Evolutionary conservation across 2,888 invertebrate genomes (phyloP), one percentile per base, ranked within the genome.

Genomic region (Metacarcinus magister): DNA sequence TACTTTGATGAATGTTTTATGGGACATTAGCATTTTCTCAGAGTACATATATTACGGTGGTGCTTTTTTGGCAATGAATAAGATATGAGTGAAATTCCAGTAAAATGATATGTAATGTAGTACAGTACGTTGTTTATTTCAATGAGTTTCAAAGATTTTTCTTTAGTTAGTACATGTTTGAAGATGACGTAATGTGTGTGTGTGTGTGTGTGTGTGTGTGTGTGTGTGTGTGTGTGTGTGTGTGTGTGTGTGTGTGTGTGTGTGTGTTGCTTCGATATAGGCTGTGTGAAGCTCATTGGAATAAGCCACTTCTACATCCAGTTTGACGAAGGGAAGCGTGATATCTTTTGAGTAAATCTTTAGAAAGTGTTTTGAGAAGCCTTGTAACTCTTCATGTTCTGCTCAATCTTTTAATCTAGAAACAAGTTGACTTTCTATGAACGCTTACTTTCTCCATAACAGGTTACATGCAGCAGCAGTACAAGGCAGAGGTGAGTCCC

Each of bases 181-280:
- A 0, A n/a, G 23, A 19, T 75, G 67, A 1, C 0, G 7, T 10
- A 16, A 16, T 60, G 67, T 67, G 67, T 67, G 7, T 67, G 67
- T 67, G 67, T 67, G 67, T 67, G 7, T 67, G 67, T 67, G 67
- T 67, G 67, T 67, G 67, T 67, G 67, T 67, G 67, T 67, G 67
- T 67, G 67, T 67, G 67, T 67, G 67, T 67, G 67, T 67, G 67
- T 67, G 67, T 67, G 67, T 67, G 67, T 67, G 67, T 67, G 67
- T 67, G 67, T 67, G 67, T 67, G 67, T 67, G 67, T 67, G 67
- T 67, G n/a, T 67, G 67, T 67, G 67, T 67, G 67, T 67, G 67
- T 67, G 67, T 67, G 67, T 67, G 67, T 67, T 13, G 5, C n/a
- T 0, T 67, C 19, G 19, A 2, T 23, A 2, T 5, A n/a, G 2